A percentile compares a stretch with the other conserved stretches of the same genome.
Evolutionary conservation across 2,888 invertebrate genomes (phyloP).

Genomic region (Mimachlamys varia): DNA sequence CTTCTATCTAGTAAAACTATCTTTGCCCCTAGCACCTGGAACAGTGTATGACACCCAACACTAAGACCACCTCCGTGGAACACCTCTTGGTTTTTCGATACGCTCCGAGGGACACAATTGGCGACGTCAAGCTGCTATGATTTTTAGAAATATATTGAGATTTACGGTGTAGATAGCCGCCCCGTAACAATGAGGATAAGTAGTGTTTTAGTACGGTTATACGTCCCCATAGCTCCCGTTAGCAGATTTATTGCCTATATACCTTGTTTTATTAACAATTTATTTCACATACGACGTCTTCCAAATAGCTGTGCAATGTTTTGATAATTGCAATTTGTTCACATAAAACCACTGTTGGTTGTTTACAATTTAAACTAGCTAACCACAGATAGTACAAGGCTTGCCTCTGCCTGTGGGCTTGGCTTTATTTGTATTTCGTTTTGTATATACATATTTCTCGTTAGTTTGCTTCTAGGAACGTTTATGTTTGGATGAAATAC

Average conservation of each 20-base stretch:
- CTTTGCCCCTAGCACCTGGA: conserved; percentile 28
- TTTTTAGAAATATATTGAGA: conserved; percentile 23
- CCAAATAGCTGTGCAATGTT: not conserved
- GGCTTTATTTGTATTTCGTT: not conserved
- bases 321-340: not conserved
- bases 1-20: conserved; percentile 16
- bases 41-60: not conserved
- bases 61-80: conserved; percentile 5
- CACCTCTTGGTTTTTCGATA: conserved; percentile 26
- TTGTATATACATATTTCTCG: too few relatives aligned
- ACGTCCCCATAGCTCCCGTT: not conserved
- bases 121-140: conserved; percentile 8
- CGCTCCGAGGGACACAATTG: conserved; percentile 28
- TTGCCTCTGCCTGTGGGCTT: not conserved
- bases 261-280: conserved; percentile 26
- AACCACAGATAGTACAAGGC: not conserved
- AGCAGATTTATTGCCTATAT: not conserved
- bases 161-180: not conserved
- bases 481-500: too few relatives aligned
- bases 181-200: not conserved
- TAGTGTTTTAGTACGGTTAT: conserved; percentile 4
- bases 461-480: too few relatives aligned
- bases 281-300: not conserved
- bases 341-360: not conserved
- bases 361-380: not conserved